Evolutionary conservation across 1,140 invertebrate species (phyloP).

Genomic region (Megalonaias nervosa): DNA sequence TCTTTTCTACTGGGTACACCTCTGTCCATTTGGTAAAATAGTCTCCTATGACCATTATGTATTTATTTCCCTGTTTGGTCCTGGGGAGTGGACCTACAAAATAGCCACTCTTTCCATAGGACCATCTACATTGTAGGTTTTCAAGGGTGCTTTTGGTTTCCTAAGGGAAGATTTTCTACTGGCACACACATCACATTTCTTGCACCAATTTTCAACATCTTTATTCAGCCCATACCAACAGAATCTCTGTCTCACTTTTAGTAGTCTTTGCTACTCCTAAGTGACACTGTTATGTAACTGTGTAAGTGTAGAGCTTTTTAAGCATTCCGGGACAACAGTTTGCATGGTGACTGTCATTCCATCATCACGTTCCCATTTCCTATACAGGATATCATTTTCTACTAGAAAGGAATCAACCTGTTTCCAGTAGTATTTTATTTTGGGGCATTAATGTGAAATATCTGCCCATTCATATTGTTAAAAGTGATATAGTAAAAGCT

Average conservation of each 20-base stretch:
- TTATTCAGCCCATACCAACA: constrained; percentile 17
- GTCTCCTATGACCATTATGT: no score
- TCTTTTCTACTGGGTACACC: no score
- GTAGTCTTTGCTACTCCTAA: constrained; percentile 32
- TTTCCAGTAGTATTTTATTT: neutral
- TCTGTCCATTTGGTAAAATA: no score
- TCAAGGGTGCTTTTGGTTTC: no score
- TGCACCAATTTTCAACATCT: no score
- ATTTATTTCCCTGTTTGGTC: no score
- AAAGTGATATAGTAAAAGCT: no score
- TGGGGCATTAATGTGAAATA: no score
- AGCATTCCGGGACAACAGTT: constrained; percentile 21
- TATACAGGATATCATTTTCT: constrained; percentile 25
- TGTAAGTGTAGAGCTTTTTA: constrained; percentile 18
- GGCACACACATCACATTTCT: no score
- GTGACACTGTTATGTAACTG: constrained; percentile 32
- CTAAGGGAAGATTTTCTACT: no score
- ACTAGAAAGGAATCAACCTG: constrained; percentile 28
- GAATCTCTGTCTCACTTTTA: constrained; percentile 12
- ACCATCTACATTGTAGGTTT: neutral
- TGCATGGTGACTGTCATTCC: neutral
- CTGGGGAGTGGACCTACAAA: constrained; percentile 15
- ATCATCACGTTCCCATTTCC: neutral
- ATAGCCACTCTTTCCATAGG: constrained; percentile 26
- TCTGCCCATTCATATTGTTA: no score